Conservation (phyloP, 1,140 invertebrate species). For the Conopomorpha cramerella region DNA sequence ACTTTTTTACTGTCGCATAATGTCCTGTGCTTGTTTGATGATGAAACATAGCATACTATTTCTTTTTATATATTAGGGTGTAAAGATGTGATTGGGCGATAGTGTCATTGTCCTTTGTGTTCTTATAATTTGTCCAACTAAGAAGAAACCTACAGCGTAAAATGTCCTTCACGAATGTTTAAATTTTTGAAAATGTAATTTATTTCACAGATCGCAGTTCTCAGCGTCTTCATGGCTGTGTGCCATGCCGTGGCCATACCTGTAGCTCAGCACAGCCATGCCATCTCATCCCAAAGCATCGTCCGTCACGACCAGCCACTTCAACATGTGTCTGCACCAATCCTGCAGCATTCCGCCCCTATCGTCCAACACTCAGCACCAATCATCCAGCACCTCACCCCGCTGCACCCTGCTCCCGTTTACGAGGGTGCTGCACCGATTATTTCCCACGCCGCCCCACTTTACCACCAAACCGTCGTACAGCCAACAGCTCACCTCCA, state of each 20-base stretch:
- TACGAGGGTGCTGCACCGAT: conserved; percentile 6
- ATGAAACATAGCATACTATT: too few species aligned
- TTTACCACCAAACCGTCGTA: conserved; percentile 5
- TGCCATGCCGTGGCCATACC: conserved; percentile 24
- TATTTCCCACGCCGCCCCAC: conserved; percentile 4
- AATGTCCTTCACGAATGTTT: too few species aligned
- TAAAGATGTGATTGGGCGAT: too few species aligned
- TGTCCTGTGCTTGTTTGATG: too few species aligned
- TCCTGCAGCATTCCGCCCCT: conserved; percentile 19
- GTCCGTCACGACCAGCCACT: conserved; percentile 34
- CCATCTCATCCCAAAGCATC: conserved; percentile 45
- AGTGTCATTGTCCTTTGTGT: too few species aligned
- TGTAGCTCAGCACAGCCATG: conserved; percentile 23
- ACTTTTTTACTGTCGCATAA: too few species aligned
- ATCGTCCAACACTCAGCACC: conserved; percentile 16
- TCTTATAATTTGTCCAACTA: too few species aligned
- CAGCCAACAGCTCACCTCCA: too few species aligned
- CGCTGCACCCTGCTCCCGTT: conserved; percentile 13
- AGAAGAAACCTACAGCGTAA: too few species aligned
- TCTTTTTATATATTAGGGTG: too few species aligned
- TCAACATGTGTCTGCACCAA: conserved; percentile 16
- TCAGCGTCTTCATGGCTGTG: conserved; percentile 25
- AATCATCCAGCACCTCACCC: conserved; percentile 7
- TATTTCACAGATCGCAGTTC: conserved; percentile 22
- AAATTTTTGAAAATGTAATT: too few species aligned